phyloP scores from a whole-genome alignment of 2,113 vertebrate genomes.

The Potamarius usumacintae region DNA sequence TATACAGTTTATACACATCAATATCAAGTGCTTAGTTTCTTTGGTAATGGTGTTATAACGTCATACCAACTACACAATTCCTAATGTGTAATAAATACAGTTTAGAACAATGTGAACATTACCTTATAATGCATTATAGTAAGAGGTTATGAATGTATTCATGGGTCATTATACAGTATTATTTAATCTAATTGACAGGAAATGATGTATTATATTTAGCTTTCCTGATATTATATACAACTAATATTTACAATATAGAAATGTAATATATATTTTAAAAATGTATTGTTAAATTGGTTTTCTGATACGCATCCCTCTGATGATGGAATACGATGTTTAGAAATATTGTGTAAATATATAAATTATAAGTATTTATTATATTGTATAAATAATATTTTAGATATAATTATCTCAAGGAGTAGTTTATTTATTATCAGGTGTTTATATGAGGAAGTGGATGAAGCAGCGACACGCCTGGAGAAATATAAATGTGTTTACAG shows the following conservation, averaged over 20 bases:
- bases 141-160: background rate
- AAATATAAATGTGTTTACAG: conserved; percentile 65
- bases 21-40: too few species aligned
- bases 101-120: background rate
- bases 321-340: background rate
- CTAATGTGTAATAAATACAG: too few species aligned
- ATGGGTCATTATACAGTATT: background rate
- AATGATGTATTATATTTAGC: too few species aligned
- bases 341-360: background rate
- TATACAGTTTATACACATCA: background rate
- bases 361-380: background rate
- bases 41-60: too few species aligned
- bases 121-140: background rate
- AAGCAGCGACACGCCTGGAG: background rate
- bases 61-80: too few species aligned
- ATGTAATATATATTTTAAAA: too few species aligned
- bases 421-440: background rate
- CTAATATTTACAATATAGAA: too few species aligned
- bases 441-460: background rate
- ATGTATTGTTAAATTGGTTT: background rate
- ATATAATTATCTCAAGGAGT: background rate
- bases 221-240: background rate
- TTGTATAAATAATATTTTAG: background rate
- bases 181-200: background rate
- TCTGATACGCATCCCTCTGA: background rate